phyloP scores from a whole-genome alignment of 2,888 invertebrate genomes.

The Hyalella azteca region DNA sequence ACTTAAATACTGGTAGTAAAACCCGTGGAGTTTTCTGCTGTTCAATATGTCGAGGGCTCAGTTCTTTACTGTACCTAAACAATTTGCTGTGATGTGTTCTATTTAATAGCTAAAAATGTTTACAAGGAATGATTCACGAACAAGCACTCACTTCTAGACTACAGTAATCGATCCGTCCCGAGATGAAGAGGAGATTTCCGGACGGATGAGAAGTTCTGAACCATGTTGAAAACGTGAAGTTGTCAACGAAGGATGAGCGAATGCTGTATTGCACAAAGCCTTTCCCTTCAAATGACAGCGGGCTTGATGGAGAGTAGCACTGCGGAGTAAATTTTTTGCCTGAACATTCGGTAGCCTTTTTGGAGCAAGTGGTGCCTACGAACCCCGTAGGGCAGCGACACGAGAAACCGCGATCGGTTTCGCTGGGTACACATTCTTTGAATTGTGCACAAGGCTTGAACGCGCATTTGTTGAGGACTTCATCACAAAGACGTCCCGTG shows the following conservation, averaged over 20 bases:
- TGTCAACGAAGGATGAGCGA: constrained; percentile 67
- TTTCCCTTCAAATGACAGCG: constrained; percentile 79
- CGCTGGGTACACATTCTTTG: constrained; percentile 77
- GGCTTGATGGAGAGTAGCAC: constrained; percentile 76
- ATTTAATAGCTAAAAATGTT: no score
- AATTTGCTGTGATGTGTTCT: no score
- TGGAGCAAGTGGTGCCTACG: constrained; percentile 72
- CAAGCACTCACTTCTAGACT: constrained; percentile 73
- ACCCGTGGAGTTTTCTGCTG: no score
- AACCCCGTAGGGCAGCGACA: constrained; percentile 81
- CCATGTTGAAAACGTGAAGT: constrained; percentile 71
- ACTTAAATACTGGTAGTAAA: no score
- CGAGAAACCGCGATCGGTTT: constrained; percentile 73
- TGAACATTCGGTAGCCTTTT: constrained; percentile 70
- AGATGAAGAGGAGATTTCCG: constrained; percentile 83
- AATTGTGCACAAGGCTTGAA: constrained; percentile 75
- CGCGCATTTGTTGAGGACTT: constrained; percentile 78
- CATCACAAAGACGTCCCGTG: constrained; percentile 73
- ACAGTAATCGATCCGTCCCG: constrained; percentile 87
- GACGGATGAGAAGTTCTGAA: constrained; percentile 84
- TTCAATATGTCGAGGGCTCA: no score
- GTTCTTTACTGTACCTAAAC: no score
- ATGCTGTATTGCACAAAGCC: constrained; percentile 79
- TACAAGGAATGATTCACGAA: no score
- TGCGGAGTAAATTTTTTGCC: constrained; percentile 69